Conservation (phyloP, 2,888 invertebrate species). For the Archips xylosteana region DNA sequence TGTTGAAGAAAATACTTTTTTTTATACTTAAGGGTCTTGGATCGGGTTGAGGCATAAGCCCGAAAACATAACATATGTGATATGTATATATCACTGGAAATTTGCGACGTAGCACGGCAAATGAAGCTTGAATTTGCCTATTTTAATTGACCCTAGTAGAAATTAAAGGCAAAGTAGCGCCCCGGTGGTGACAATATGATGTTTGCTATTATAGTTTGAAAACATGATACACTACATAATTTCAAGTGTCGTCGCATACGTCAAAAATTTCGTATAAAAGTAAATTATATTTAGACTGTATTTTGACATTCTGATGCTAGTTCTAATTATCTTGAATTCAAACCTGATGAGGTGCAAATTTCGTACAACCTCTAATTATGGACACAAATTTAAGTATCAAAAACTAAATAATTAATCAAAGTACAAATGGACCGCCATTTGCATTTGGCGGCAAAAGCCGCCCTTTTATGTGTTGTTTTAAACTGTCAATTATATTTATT, state of each 20-base stretch:
- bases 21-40: constrained; percentile 3
- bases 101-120: background rate
- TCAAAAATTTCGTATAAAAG: background rate
- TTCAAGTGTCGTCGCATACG: background rate
- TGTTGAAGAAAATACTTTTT: constrained; percentile 1
- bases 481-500: constrained; percentile 3
- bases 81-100: background rate
- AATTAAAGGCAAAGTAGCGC: background rate
- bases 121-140: background rate
- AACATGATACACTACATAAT: background rate
- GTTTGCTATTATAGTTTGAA: background rate
- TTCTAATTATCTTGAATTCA: background rate
- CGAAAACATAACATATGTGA: too few species aligned
- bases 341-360: constrained; percentile 41
- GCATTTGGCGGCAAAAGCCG: background rate
- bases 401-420: constrained; percentile 1
- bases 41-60: background rate
- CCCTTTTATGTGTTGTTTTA: background rate
- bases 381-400: constrained; percentile 8
- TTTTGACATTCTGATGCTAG: constrained; percentile 8
- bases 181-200: background rate
- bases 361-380: constrained; percentile 11
- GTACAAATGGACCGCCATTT: constrained; percentile 25
- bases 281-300: constrained; percentile 1
- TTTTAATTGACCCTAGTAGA: background rate